These are phyloP conservation scores for Ceratoteleas bidentatus DNA, from an alignment of 1,140 invertebrate species.

Conservation along the genomic window DNA sequence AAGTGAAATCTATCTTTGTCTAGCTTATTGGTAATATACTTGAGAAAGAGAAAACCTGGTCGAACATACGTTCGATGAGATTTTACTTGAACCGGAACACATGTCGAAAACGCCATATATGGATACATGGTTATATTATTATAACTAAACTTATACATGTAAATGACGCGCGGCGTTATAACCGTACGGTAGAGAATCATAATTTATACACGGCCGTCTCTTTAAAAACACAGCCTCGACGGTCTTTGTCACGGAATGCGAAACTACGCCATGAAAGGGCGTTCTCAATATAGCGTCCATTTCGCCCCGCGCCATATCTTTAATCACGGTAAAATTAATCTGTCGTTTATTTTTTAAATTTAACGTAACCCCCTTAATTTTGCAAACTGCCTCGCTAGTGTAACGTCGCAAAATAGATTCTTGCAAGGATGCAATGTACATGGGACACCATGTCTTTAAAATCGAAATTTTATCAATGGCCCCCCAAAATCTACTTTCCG, in stretches of 20 bases:
- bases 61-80: no score
- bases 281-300: neutral
- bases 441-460: no score
- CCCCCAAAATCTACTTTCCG: no score
- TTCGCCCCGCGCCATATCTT: neutral
- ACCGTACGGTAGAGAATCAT: neutral
- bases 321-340: neutral
- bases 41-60: no score
- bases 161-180: neutral
- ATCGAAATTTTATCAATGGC: no score
- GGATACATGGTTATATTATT: neutral
- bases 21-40: no score
- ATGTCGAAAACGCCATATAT: no score
- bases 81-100: no score
- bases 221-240: neutral
- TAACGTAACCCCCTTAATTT: neutral
- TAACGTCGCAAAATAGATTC: no score
- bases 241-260: neutral
- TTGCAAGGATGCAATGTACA: no score
- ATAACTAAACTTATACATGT: neutral
- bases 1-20: no score
- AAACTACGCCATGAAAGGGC: neutral
- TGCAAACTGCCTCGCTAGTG: neutral
- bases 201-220: neutral
- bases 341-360: neutral